These are phyloP conservation scores for Leptinotarsa tumamoca DNA, from an alignment of 2,888 invertebrate species.

Conservation along the genomic window DNA sequence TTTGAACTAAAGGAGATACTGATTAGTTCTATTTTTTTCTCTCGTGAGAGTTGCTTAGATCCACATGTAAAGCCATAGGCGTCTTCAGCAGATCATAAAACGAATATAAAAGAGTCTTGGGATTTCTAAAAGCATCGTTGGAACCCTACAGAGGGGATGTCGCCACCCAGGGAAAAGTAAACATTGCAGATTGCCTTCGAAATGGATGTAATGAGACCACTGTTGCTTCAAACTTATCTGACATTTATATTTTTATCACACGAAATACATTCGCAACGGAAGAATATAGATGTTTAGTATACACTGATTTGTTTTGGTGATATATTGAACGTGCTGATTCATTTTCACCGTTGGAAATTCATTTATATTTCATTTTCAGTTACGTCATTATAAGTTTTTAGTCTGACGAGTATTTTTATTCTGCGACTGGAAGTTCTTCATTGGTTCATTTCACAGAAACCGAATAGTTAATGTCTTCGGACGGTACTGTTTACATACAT, in stretches of 20 bases:
- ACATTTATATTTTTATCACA: conserved; percentile 38
- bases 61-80: conserved; percentile 41
- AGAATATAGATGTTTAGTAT: background rate
- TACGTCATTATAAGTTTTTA: too few species aligned
- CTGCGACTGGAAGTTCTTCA: too few species aligned
- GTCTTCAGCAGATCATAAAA: conserved; percentile 57
- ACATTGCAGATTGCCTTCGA: conserved; percentile 51
- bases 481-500: too few species aligned
- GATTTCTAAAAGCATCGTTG: conserved; percentile 53
- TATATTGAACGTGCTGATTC: background rate
- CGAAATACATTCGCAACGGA: conserved; percentile 11
- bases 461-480: too few species aligned
- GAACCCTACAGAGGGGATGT: conserved; percentile 44
- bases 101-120: conserved; percentile 53
- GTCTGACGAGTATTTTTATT: too few species aligned
- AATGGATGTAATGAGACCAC: conserved; percentile 53
- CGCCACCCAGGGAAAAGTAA: conserved; percentile 47
- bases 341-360: background rate
- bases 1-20: too few species aligned
- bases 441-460: too few species aligned
- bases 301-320: too few species aligned
- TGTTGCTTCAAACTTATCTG: conserved; percentile 32
- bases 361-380: too few species aligned
- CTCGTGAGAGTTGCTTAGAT: background rate
- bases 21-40: too few species aligned